Evolutionary conservation across 2,888 invertebrate genomes (phyloP), one percentile per base, ranked within the genome.

Genomic region (Ischnura elegans): DNA sequence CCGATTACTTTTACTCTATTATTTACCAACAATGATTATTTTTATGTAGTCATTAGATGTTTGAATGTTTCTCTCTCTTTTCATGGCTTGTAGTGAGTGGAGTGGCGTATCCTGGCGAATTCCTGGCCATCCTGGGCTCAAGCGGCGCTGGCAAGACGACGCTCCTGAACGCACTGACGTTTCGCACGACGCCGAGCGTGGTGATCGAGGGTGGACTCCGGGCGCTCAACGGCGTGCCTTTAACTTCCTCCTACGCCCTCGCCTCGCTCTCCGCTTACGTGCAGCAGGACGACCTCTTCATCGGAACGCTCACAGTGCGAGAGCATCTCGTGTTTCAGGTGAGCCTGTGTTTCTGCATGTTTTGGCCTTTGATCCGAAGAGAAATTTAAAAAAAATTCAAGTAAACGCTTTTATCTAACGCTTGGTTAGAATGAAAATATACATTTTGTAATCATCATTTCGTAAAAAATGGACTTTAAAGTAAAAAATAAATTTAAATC

Each of bases 111-210:
- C 98, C 98, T 0, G 98, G 98, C 0, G 98, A 99, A 95, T 96
- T 99, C 47, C 96, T 99, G 87, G 98, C 98, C 1, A 98, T 99
- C 87, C 97, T 99, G 97, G 99, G 99, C 0, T 98, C 98, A 0
- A 98, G 98, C 47, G 99, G 99, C 0, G 98, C 99, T 0, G 99
- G 99, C 2, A 99, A 99, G 96, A 99, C 99, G 0, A 99, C 99
- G 0, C 97, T 99, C 4, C 96, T 99, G 94, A 99, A 99, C 96
- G 97, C 98, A 0, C 96, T 99, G 94, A 99, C 98, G 10, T 98
- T 98, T 95, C 97, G 98, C 45, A 97, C 98, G n/a, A 96, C 97
- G 0, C 96, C 97, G 47, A 97, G 97, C 3, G 95, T 95, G 93
- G 97, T 98, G 2, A 97, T 97, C 36, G 97, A 98, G 86, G 96